Conservation (phyloP, 2,888 invertebrate genomes). For the Halocaridina rubra region DNA sequence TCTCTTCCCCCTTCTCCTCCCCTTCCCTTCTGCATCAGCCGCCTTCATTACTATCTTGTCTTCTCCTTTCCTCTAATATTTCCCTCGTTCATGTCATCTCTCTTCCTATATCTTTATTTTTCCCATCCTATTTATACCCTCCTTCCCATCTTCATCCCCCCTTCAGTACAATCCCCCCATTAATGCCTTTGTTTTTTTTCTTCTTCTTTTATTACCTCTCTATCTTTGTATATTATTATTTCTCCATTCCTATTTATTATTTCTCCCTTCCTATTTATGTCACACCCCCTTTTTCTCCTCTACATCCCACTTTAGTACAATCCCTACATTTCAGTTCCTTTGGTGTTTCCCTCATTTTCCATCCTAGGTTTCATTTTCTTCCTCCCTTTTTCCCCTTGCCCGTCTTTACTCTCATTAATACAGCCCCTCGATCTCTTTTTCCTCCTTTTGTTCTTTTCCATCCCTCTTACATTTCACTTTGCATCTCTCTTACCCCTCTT, state of each 20-base stretch:
- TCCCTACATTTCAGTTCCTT: not conserved
- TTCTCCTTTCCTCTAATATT: not conserved
- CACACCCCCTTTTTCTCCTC: not conserved
- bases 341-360: not conserved
- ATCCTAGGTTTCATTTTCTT: not conserved
- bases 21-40: not conserved
- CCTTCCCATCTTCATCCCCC: not conserved
- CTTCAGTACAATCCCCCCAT: too few relatives aligned
- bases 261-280: not conserved
- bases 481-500: not conserved
- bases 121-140: not conserved
- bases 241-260: not conserved
- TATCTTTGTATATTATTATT: not conserved
- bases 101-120: not conserved
- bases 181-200: not conserved
- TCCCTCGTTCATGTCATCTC: not conserved
- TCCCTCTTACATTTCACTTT: not conserved
- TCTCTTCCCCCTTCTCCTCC: not conserved
- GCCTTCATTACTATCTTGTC: not conserved
- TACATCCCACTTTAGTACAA: not conserved
- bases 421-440: not conserved
- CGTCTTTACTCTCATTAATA: not conserved
- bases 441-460: not conserved
- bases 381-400: not conserved
- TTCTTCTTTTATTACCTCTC: not conserved